Evolutionary conservation across 2,888 invertebrate species (phyloP).

Genomic region (Nomada lathburiana): DNA sequence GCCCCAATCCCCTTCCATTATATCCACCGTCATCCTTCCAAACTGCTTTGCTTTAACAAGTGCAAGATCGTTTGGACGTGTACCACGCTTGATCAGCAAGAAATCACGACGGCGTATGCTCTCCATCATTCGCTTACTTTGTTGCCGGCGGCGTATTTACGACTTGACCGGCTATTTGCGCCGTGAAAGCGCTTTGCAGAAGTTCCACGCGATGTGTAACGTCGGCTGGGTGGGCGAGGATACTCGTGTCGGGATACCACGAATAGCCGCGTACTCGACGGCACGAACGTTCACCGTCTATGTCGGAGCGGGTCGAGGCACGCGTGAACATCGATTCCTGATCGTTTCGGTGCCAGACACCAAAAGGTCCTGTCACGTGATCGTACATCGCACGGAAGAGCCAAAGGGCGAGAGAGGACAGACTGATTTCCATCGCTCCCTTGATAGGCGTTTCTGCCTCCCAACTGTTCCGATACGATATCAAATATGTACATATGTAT

Average conservation of each 20-base stretch:
- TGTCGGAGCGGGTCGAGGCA: conserved; percentile 58
- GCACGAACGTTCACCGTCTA: conserved; percentile 54
- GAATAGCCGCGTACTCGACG: conserved; percentile 59
- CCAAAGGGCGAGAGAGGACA: conserved; percentile 31
- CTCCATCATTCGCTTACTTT: conserved; percentile 30
- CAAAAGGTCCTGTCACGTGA: conserved; percentile 71
- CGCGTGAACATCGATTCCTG: conserved; percentile 72
- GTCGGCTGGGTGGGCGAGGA: conserved; percentile 48
- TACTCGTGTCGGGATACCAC: conserved; percentile 65
- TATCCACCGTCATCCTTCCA: not conserved
- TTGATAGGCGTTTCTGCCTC: conserved; percentile 36
- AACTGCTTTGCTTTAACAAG: not conserved
- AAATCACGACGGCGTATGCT: not conserved
- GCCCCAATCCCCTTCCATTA: not conserved
- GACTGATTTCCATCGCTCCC: conserved; percentile 53
- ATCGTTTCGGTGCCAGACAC: conserved; percentile 75
- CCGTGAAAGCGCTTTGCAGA: conserved; percentile 27
- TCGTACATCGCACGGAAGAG: conserved; percentile 53
- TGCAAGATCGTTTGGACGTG: not conserved
- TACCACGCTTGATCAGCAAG: not conserved
- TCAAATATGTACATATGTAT: not conserved
- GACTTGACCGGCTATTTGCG: conserved; percentile 28
- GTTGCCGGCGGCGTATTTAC: conserved; percentile 47
- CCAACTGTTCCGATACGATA: conserved; percentile 6
- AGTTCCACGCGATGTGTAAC: conserved; percentile 56